Percentiles rank a stretch among this genome's conserved stretches.
Conservation (phyloP, 2,797 vertebrate species). For the Neostethus bicornis region DNA sequence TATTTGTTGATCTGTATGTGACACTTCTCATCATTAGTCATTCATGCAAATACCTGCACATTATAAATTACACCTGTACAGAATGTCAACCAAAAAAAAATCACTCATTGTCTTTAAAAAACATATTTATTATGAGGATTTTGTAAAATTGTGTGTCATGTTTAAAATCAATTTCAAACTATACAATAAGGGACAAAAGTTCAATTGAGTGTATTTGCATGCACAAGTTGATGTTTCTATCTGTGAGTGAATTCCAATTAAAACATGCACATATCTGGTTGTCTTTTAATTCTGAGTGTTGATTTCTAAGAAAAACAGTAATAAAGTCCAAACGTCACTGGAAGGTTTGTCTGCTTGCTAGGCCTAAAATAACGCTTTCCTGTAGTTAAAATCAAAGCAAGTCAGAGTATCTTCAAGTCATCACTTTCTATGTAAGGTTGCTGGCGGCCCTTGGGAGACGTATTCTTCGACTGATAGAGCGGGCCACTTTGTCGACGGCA, state of each 20-base stretch:
- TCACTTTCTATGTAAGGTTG: slow-evolving; percentile 53
- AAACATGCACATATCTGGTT: slow-evolving; percentile 44
- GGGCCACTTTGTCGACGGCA: slow-evolving; percentile 84
- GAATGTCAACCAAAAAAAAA: slow-evolving; percentile 5
- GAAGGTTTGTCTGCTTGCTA: slow-evolving; percentile 3
- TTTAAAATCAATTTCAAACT: slow-evolving; percentile 41
- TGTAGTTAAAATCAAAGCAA: slow-evolving; percentile 4
- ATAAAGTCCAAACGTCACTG: slow-evolving; percentile 14
- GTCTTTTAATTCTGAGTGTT: slow-evolving; percentile 8
- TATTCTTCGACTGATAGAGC: slow-evolving; percentile 81
- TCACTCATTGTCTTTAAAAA: slow-evolving; percentile 8
- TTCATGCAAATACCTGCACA: slow-evolving; percentile 26
- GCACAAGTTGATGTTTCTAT: slow-evolving; percentile 10
- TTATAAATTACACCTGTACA: slow-evolving; percentile 28
- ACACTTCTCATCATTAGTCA: no score
- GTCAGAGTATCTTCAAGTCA: neutral
- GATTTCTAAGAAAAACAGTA: neutral
- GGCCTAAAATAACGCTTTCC: neutral
- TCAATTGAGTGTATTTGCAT: slow-evolving; percentile 27
- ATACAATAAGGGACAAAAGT: slow-evolving; percentile 30
- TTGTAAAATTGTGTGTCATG: slow-evolving; percentile 30
- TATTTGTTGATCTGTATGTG: slow-evolving; percentile 10
- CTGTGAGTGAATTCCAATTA: slow-evolving; percentile 26
- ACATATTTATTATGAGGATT: slow-evolving; percentile 55
- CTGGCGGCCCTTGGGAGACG: slow-evolving; percentile 61